These are phyloP conservation scores for Takifugu ocellatus DNA, from an alignment of 2,797 vertebrate species.

Conservation along the genomic window DNA sequence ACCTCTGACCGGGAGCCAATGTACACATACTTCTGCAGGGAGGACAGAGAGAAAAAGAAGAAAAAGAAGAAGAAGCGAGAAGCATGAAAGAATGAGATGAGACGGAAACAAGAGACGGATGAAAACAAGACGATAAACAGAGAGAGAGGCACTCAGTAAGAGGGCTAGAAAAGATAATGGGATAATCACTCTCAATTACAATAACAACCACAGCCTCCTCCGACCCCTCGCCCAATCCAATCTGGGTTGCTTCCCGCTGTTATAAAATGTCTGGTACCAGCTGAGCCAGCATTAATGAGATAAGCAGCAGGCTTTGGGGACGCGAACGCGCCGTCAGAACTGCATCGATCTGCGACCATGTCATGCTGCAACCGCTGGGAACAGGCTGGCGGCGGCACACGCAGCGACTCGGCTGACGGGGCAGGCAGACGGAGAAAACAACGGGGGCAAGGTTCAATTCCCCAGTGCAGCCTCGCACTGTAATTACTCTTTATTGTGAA, in stretches of 20 bases:
- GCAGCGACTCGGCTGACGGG: slow-evolving; percentile 11
- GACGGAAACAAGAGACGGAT: slow-evolving; percentile 47
- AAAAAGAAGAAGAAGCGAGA: slow-evolving; percentile 4
- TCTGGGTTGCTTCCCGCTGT: slow-evolving; percentile 56
- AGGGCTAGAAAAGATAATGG: slow-evolving; percentile 66
- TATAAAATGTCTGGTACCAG: slow-evolving; percentile 53
- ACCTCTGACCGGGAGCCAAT: slow-evolving; percentile 79
- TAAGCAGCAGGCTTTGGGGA: slow-evolving; percentile 54
- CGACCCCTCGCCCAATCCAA: slow-evolving; percentile 55
- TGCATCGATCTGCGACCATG: slow-evolving; percentile 35
- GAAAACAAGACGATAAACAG: slow-evolving; percentile 50
- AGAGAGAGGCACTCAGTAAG: slow-evolving; percentile 43
- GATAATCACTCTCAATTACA: slow-evolving; percentile 75
- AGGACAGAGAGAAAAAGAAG: slow-evolving; percentile 5
- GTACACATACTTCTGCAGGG: slow-evolving; percentile 78
- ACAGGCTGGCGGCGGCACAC: slow-evolving; percentile 1
- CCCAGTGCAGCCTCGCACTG: slow-evolving; percentile 14
- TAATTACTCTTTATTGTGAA: slow-evolving; percentile 52
- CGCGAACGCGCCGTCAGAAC: slow-evolving; percentile 39
- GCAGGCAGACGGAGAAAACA: slow-evolving; percentile 31
- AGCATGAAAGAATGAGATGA: slow-evolving; percentile 16
- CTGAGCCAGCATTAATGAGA: slow-evolving; percentile 68
- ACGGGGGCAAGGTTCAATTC: slow-evolving; percentile 44
- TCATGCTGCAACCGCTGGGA: slow-evolving; percentile 19
- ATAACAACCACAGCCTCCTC: slow-evolving; percentile 55